These are phyloP conservation scores for Nomia melanderi DNA, from an alignment of 1,140 invertebrate genomes.

Conservation along the genomic window DNA sequence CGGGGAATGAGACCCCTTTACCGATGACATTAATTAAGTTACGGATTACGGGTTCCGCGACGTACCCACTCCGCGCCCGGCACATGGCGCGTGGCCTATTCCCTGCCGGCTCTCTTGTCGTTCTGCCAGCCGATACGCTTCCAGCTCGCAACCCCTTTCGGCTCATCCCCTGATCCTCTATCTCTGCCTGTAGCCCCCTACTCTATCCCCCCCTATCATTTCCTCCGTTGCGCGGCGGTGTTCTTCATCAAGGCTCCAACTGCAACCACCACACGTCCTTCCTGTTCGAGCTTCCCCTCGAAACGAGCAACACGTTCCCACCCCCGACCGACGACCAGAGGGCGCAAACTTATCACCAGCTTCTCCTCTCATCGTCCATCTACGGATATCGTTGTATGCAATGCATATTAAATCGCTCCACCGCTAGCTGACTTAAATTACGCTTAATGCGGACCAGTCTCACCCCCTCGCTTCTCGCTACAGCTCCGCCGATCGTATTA, in stretches of 20 bases:
- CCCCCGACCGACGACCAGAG: neutral
- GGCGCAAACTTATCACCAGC: slow-evolving; percentile 9
- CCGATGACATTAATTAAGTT: slow-evolving; percentile 55
- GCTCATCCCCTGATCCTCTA: too few species aligned
- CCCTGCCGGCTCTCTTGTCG: slow-evolving; percentile 41
- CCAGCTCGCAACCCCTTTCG: too few species aligned
- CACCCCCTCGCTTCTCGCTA: too few species aligned
- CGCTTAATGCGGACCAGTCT: neutral
- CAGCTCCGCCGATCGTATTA: slow-evolving; percentile 10
- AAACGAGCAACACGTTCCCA: slow-evolving; percentile 11
- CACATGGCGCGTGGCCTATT: slow-evolving; percentile 39
- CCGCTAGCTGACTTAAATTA: slow-evolving; percentile 23
- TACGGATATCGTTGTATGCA: slow-evolving; percentile 26
- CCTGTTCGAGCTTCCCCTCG: slow-evolving; percentile 3
- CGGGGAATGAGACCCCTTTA: slow-evolving; percentile 22
- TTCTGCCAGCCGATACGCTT: slow-evolving; percentile 39
- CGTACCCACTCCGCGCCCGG: slow-evolving; percentile 27
- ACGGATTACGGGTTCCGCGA: slow-evolving; percentile 46
- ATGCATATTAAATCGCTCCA: slow-evolving; percentile 30
- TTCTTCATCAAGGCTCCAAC: slow-evolving; percentile 33
- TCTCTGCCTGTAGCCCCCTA: too few species aligned
- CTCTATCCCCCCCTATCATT: too few species aligned
- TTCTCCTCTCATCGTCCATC: slow-evolving; percentile 32
- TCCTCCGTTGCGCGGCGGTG: neutral
- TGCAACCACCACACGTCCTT: slow-evolving; percentile 12